A percentile compares a stretch with the other conserved stretches of the same genome.
Evolutionary conservation across 2,113 vertebrate genomes (phyloP).

Genomic region (Mustelus asterias): DNA sequence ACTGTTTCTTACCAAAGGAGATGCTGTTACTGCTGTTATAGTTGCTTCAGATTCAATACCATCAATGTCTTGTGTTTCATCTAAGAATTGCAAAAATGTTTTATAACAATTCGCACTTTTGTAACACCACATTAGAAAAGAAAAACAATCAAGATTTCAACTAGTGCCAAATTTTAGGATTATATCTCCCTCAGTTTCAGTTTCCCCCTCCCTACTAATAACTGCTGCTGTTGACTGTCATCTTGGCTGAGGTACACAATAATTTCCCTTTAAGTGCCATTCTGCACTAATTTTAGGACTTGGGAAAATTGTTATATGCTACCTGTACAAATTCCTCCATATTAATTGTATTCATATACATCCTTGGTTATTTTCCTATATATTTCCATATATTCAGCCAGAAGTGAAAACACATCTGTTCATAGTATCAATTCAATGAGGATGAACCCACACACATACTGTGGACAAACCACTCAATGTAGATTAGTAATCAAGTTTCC

Average conservation of each 20-base stretch:
- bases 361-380: background rate
- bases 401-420: background rate
- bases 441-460: background rate
- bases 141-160: background rate
- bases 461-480: background rate
- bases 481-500: background rate
- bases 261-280: background rate
- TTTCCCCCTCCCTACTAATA: background rate
- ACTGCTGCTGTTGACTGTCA: background rate
- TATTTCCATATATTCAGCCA: background rate
- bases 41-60: background rate
- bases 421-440: background rate
- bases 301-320: background rate
- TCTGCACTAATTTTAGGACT: background rate
- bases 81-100: background rate
- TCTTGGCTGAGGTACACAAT: background rate
- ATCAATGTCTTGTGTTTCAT: slow-evolving; percentile 25
- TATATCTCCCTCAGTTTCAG: no score
- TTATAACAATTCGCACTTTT: background rate
- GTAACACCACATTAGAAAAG: background rate
- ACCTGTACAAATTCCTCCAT: background rate
- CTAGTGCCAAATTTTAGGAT: background rate
- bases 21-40: slow-evolving; percentile 10
- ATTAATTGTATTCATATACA: background rate
- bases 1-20: background rate